These are phyloP conservation scores for Drosophila sechellia DNA, from an alignment of 1,140 invertebrate genomes.

Conservation along the genomic window DNA sequence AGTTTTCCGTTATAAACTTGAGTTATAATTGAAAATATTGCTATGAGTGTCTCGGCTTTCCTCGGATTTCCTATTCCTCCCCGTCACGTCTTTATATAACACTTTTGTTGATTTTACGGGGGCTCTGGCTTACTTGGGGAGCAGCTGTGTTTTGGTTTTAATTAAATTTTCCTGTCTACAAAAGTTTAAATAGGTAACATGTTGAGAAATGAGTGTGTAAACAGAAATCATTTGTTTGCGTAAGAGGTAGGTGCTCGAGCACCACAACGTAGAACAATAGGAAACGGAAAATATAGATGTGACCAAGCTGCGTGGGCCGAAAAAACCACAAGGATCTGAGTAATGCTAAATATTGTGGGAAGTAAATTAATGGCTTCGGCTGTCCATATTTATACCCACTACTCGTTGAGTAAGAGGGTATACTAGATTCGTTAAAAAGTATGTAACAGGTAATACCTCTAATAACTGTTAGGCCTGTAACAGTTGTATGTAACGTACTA, in stretches of 20 bases:
- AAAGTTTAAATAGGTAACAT: slow-evolving; percentile 81
- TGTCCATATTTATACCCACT: background rate
- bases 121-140: slow-evolving; percentile 40
- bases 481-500: no score
- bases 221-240: slow-evolving; percentile 76
- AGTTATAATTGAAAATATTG: slow-evolving; percentile 82
- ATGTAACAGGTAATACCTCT: no score
- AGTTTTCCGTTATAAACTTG: slow-evolving; percentile 76
- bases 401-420: no score
- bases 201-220: slow-evolving; percentile 78
- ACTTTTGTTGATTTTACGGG: slow-evolving; percentile 49
- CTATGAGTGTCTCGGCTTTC: slow-evolving; percentile 29
- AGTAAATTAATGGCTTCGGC: slow-evolving; percentile 28
- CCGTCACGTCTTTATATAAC: slow-evolving; percentile 28
- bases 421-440: background rate
- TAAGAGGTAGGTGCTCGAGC: slow-evolving; percentile 22
- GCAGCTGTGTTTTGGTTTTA: slow-evolving; percentile 78
- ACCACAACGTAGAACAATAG: slow-evolving; percentile 18
- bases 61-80: background rate
- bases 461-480: no score
- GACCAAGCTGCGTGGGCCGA: slow-evolving; percentile 11
- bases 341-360: slow-evolving; percentile 11
- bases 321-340: slow-evolving; percentile 15
- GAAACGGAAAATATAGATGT: slow-evolving; percentile 40
- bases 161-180: slow-evolving; percentile 82